phyloP scores from a whole-genome alignment of 2,113 vertebrate species.

The Cyanoramphus novaezelandiae region DNA sequence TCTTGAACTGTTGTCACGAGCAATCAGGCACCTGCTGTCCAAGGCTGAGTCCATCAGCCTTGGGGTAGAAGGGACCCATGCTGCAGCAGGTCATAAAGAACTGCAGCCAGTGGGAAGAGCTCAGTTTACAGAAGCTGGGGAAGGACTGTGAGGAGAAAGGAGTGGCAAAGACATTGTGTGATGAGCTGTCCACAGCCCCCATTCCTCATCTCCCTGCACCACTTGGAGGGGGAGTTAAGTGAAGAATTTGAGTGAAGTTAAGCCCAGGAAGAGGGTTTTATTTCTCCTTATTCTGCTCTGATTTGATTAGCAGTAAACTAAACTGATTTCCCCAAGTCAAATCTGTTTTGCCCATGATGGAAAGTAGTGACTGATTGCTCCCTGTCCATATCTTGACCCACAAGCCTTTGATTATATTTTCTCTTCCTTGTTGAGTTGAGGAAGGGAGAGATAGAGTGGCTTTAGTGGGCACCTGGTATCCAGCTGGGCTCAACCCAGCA shows the following conservation, averaged over 20 bases:
- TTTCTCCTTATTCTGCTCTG: not conserved
- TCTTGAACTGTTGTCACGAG: not conserved
- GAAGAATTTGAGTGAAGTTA: not conserved
- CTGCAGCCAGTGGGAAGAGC: not conserved
- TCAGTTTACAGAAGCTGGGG: not conserved
- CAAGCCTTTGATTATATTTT: not conserved
- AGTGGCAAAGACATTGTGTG: not conserved
- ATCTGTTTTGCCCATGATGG: not conserved
- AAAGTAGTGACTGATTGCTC: not conserved
- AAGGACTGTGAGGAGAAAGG: not conserved
- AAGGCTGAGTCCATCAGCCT: not conserved
- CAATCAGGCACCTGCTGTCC: not conserved
- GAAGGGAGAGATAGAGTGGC: not conserved
- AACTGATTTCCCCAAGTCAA: not conserved
- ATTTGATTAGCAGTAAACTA: not conserved
- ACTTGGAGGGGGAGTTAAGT: not conserved
- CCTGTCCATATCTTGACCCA: not conserved
- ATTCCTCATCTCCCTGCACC: not conserved
- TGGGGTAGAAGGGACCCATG: accelerated
- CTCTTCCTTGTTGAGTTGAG: not conserved
- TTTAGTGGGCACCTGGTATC: not conserved
- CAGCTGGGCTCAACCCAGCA: not conserved
- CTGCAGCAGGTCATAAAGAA: not conserved
- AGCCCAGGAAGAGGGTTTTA: not conserved
- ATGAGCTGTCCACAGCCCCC: not conserved